Evolutionary conservation across 1,140 invertebrate species (phyloP).

Genomic region (Dendroctonus ponderosae): DNA sequence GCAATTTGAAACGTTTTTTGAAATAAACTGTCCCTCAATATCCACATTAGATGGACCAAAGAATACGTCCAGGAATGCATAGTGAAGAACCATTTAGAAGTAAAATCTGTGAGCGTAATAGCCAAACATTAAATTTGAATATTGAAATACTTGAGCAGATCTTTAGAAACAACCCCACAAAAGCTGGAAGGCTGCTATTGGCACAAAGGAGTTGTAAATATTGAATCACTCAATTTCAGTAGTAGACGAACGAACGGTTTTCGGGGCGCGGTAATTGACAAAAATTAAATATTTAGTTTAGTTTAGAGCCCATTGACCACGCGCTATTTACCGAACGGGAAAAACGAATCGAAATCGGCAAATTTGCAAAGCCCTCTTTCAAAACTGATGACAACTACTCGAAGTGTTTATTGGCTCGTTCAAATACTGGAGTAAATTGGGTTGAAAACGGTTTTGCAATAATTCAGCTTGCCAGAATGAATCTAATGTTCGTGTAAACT

Average conservation of each 20-base stretch:
- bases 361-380: conserved; percentile 4
- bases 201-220: conserved; percentile 9
- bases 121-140: too few species aligned
- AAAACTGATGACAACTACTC: conserved; percentile 3
- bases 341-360: conserved; percentile 11
- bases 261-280: conserved; percentile 8
- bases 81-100: too few species aligned
- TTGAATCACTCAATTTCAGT: conserved; percentile 19
- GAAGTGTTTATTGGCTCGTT: conserved; percentile 6
- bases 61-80: too few species aligned
- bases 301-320: conserved; percentile 11
- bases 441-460: too few species aligned
- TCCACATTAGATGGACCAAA: too few species aligned
- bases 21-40: too few species aligned
- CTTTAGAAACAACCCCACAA: not conserved
- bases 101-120: too few species aligned
- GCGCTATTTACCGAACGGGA: conserved; percentile 10
- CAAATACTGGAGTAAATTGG: too few species aligned
- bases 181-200: not conserved
- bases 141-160: too few species aligned
- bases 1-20: too few species aligned
- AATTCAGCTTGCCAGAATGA: too few species aligned
- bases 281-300: conserved; percentile 26
- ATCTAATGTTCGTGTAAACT: too few species aligned
- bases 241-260: conserved; percentile 9